Base-by-base conservation (phyloP, 1,140 invertebrate genomes). In the Agrilus planipennis region DNA sequence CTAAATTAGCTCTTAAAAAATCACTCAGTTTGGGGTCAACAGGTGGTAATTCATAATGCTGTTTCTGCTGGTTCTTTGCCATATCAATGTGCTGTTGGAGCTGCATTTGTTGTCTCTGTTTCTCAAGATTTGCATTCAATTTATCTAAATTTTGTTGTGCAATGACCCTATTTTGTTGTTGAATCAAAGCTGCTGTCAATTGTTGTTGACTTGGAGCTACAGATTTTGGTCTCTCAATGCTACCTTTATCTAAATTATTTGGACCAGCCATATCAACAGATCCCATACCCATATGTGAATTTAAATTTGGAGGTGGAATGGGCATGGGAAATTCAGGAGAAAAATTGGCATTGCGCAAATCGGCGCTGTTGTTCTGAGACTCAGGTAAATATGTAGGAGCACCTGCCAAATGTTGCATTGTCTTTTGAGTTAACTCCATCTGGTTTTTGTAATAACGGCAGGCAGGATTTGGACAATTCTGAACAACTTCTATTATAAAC, bases 371-470 rank as follows among this genome's bases (percentile, higher is more conserved):
- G 17, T 52, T 17, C 43, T 54, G 49, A 25, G 52, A 45, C 34
- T 59, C 56, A 6, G 47, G 49, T n/a, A 59, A 39, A 45, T 60
- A 61, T 22, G 49, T 47, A 2, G 64, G 64, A 49, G 53, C 53
- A n/a, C n/a, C n/a, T 11, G 65, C 58, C 22, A 70, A 50, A 40
- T 70, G 69, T 42, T 71, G 69, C 22, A 63, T 48, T 5, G 60
- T 61, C 45, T 65, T 63, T 39, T 63, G 75, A n/a, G 78, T 79
- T 50, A 84, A 69, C 53, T 83, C 80, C 59, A 85, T 64, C 55
- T 88, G 83, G 61, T 78, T 86, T 58, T 88, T 88, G 53, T 86
- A 86, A 57, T 83, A 88, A 16, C 83, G 74, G 53, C 84, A 88
- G 20, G 82, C 81, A 18, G 81, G 81, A 64, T 85, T 86, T 0